Evolutionary conservation across 2,113 vertebrate genomes (phyloP), one percentile per base, ranked within the genome.

Genomic region (Brachyistius frenatus): DNA sequence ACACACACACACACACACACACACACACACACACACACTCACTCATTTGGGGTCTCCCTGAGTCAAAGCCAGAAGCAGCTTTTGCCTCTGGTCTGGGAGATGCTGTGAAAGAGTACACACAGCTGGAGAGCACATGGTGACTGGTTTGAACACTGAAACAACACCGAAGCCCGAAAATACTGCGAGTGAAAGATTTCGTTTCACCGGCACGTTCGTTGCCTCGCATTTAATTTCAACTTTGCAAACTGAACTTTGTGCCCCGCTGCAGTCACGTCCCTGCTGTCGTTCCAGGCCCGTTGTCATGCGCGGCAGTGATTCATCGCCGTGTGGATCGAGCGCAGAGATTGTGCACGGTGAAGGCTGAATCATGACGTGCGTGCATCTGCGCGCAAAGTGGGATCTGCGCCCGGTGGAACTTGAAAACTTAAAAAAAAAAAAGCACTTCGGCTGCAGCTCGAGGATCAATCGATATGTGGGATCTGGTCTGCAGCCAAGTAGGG

Each of bases 51-150:
- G 78, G 78, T 92, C 73, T 92, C 87, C 89, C 78, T 79, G 73
- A 75, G 72, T 73, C 53, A 66, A 41, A 68, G 47, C 77, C 73
- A 82, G 67, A 64, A 73, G 9, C 5, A 44, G 23, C 53, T 58
- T 56, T 66, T 66, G 14, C 16, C 49, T 64, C 37, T 67, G 46
- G 50, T 73, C 67, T 76, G 46, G 47, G 63, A 49, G 76, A 67
- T 47, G 67, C 66, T 35, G 71, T 65, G 49, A 64, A 64, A 60
- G 60, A 73, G 72, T 68, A 71, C 78, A 78, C 79, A 79, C 90
- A 92, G 87, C 87, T 88, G 79, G 53, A 66, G 63, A 80, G 52
- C 86, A 89, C 83, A 88, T 90, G 85, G 69, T 7, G 2, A 13
- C 66, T 3, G 31, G 68, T 63, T 79, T 23, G 46, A 32, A 53